A percentile compares a stretch with the other conserved stretches of the same genome.
These are phyloP conservation scores for Camponotus vicinus DNA, from an alignment of 1,140 invertebrate species.

Conservation along the genomic window DNA sequence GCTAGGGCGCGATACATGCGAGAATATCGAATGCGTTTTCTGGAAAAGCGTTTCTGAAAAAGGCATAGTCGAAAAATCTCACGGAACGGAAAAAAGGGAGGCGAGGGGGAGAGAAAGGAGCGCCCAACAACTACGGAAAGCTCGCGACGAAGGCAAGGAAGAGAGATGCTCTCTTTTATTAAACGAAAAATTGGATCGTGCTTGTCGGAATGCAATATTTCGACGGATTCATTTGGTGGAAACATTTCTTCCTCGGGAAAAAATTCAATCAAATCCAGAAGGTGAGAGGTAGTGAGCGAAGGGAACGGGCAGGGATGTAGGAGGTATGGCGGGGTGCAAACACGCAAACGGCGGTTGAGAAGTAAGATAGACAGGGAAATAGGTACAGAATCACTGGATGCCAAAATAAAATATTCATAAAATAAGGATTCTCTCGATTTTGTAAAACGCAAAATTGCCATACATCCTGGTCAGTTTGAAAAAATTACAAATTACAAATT, in stretches of 20 bases:
- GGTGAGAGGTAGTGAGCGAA: conserved; percentile 79
- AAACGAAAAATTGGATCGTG: conserved; percentile 84
- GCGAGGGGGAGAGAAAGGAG: background rate
- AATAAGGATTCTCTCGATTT: conserved; percentile 28
- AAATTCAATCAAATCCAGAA: conserved; percentile 86
- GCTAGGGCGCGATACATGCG: background rate
- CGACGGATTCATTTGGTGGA: conserved; percentile 87
- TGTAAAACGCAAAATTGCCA: conserved; percentile 7
- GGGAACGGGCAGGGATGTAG: conserved; percentile 44
- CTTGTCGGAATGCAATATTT: conserved; percentile 86
- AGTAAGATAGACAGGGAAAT: conserved; percentile 71
- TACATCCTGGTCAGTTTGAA: background rate
- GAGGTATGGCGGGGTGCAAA: conserved; percentile 50
- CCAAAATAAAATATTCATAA: conserved; percentile 58
- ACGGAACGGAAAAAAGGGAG: conserved; percentile 25
- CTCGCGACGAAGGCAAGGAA: conserved; percentile 66
- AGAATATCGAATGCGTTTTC: conserved; percentile 43
- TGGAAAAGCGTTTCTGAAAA: conserved; percentile 31
- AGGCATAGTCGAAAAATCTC: conserved; percentile 49
- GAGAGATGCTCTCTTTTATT: conserved; percentile 83
- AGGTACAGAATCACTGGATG: conserved; percentile 62
- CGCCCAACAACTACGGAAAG: conserved; percentile 72
- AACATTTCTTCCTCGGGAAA: conserved; percentile 86
- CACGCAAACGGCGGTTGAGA: conserved; percentile 50
- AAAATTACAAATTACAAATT: background rate